Percentiles rank a stretch among this genome's conserved stretches.
These are phyloP conservation scores for Melanogrammus aeglefinus DNA, from an alignment of 2,797 vertebrate species.

Conservation along the genomic window DNA sequence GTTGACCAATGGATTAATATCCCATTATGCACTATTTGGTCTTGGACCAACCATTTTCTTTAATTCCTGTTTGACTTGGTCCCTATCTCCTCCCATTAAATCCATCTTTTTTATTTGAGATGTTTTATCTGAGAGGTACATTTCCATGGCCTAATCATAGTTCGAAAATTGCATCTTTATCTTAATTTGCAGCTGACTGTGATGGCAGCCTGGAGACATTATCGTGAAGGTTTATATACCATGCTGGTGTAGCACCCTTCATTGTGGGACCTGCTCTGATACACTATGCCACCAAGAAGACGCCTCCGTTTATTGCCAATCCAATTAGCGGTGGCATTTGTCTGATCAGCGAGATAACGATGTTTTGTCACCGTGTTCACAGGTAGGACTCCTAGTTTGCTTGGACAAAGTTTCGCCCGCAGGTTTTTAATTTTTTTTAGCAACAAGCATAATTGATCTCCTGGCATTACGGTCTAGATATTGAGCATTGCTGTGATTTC, in stretches of 20 bases:
- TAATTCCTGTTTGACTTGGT: neutral
- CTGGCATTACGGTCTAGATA: constrained; percentile 40
- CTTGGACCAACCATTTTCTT: neutral
- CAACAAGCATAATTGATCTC: constrained; percentile 69
- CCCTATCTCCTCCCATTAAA: no score
- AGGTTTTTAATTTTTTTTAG: constrained; percentile 59
- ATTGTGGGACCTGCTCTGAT: constrained; percentile 38
- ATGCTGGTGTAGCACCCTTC: no score
- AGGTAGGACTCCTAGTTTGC: constrained; percentile 72
- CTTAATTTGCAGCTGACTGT: no score
- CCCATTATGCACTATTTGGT: neutral
- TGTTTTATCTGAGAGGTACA: constrained; percentile 13
- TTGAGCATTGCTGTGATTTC: constrained; percentile 37
- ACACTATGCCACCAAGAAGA: constrained; percentile 37
- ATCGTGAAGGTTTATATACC: no score
- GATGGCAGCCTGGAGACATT: no score
- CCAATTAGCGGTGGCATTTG: constrained; percentile 60
- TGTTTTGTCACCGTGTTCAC: constrained; percentile 72
- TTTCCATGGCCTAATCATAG: neutral
- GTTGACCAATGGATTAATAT: no score
- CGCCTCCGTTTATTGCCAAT: constrained; percentile 59
- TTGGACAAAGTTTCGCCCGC: constrained; percentile 67
- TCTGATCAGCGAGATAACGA: constrained; percentile 72
- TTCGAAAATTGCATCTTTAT: no score
- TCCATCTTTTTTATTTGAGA: no score